Conservation (phyloP, 1,140 invertebrate species). For the Probaryconus sp. region DNA sequence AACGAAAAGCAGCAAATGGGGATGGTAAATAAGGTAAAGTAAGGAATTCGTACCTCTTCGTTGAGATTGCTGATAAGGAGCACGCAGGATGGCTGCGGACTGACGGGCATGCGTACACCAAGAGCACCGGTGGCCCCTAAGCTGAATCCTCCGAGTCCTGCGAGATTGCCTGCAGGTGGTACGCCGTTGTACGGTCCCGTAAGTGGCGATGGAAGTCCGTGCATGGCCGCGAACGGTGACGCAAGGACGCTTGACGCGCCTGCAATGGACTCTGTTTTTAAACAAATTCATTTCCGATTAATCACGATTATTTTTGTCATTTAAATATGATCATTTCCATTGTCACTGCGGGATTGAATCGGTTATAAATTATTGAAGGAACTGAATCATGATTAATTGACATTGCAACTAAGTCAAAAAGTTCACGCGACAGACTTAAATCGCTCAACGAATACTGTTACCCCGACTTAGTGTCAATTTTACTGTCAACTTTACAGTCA, state of each 20-base stretch:
- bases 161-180: conserved; percentile 84
- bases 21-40: too few species aligned
- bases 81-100: conserved; percentile 87
- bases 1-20: too few species aligned
- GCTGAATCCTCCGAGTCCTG: conserved; percentile 85
- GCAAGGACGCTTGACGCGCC: conserved; percentile 89
- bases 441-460: background rate
- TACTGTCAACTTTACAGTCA: conserved; percentile 12
- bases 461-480: conserved; percentile 10
- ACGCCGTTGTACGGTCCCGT: conserved; percentile 84
- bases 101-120: conserved; percentile 79
- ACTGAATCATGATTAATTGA: too few species aligned
- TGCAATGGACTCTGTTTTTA: conserved; percentile 78
- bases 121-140: conserved; percentile 80
- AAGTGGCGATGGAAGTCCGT: conserved; percentile 84
- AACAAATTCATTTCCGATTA: conserved; percentile 68
- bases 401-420: too few species aligned
- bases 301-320: conserved; percentile 6
- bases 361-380: background rate
- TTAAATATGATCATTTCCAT: too few species aligned
- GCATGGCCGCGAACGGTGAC: conserved; percentile 88
- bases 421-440: too few species aligned
- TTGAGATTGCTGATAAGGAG: conserved; percentile 93
- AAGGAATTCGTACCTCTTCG: conserved; percentile 88
- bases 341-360: too few species aligned